A percentile compares a stretch with the other conserved stretches of the same genome.
phyloP scores from a whole-genome alignment of 2,797 vertebrate species.

The Trachurus trachurus region DNA sequence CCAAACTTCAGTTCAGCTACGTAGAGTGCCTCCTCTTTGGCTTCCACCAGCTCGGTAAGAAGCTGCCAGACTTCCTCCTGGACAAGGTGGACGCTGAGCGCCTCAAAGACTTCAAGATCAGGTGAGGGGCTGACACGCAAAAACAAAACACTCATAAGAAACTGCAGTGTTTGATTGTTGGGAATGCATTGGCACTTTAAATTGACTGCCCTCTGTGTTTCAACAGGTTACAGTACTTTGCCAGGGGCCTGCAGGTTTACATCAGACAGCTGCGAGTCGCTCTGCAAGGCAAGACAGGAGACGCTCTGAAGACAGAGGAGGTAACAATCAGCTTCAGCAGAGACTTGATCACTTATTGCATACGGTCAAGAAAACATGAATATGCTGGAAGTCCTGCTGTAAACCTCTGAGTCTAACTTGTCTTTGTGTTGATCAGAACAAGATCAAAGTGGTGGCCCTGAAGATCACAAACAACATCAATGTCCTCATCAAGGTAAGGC shows the following conservation, averaged over 20 bases:
- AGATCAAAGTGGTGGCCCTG: constrained; percentile 99
- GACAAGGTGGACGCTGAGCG: constrained; percentile 95
- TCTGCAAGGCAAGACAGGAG: constrained; percentile 97
- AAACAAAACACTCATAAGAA: neutral
- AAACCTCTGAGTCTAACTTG: neutral
- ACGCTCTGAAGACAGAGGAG: constrained; percentile 98
- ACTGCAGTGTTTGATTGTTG: neutral
- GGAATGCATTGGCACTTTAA: neutral
- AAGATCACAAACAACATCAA: constrained; percentile 99
- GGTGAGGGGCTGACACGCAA: constrained; percentile 74
- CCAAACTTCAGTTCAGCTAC: constrained; percentile 98
- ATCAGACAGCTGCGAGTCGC: constrained; percentile 97
- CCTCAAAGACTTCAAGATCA: constrained; percentile 99
- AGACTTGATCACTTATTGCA: neutral
- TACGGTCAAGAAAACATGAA: neutral
- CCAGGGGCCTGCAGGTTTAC: constrained; percentile 96
- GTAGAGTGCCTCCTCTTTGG: constrained; percentile 97
- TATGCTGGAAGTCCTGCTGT: neutral
- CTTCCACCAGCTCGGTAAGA: constrained; percentile 97
- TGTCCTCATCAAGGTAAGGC: constrained; percentile 95
- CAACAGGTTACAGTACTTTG: constrained; percentile 96
- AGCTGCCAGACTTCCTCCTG: constrained; percentile 96
- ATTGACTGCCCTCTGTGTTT: constrained; percentile 12
- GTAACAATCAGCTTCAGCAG: no score
- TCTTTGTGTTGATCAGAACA: constrained; percentile 88